phyloP scores from a whole-genome alignment of 2,797 vertebrate genomes.

The Enteromius anoplus region DNA sequence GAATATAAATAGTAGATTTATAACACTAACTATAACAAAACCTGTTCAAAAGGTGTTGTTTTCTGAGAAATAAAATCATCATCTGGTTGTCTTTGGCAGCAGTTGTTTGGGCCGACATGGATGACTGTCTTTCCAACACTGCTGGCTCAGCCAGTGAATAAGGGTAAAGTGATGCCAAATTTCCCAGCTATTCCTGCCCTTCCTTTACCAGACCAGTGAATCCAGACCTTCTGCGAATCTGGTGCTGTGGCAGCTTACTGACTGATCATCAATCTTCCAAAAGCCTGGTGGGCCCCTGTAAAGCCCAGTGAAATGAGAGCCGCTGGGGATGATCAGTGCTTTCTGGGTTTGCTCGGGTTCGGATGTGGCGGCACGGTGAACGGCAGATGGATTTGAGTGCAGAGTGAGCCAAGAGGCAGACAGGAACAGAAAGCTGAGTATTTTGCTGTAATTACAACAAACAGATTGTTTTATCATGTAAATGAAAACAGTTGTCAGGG shows the following conservation, averaged over 20 bases:
- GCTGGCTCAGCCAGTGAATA: constrained; percentile 22
- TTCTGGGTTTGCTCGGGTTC: constrained; percentile 4
- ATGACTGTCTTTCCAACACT: constrained; percentile 33
- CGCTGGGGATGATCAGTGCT: background rate
- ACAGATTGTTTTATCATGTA: background rate
- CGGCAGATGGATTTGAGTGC: constrained; percentile 24
- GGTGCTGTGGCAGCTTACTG: constrained; percentile 32
- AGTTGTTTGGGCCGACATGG: constrained; percentile 34
- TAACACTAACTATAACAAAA: background rate
- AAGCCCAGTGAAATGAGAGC: constrained; percentile 27
- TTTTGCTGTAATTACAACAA: constrained; percentile 25
- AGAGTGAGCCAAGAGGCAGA: background rate
- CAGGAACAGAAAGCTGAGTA: background rate
- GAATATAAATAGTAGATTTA: background rate
- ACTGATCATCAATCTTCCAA: constrained; percentile 38
- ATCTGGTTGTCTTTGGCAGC: constrained; percentile 40
- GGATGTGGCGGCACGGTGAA: background rate
- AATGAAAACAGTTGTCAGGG: background rate
- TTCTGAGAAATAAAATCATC: constrained; percentile 23
- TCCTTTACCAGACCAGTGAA: constrained; percentile 42
- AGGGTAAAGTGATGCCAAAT: constrained; percentile 29
- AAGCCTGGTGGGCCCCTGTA: constrained; percentile 15
- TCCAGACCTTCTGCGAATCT: constrained; percentile 43
- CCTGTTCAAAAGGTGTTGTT: background rate
- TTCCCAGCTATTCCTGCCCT: constrained; percentile 35